A percentile compares a stretch with the other conserved stretches of the same genome.
Evolutionary conservation across 2,113 vertebrate species (phyloP).

Genomic region (Cryptotis parvus): DNA sequence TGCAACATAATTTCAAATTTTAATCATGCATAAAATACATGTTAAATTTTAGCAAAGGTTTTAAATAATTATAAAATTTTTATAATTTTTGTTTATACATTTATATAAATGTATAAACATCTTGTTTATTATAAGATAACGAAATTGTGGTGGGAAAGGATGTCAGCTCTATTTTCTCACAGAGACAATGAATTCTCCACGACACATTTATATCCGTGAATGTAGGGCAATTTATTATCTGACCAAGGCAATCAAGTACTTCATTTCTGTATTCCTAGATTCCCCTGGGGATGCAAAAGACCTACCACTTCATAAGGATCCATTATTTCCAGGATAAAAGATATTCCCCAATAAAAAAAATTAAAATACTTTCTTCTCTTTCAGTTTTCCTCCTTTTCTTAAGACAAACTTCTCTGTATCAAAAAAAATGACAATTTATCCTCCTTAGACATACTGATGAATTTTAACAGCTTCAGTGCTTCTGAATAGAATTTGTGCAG

Average conservation of each 20-base stretch:
- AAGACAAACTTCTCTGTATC: background rate
- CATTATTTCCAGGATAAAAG: conserved; percentile 28
- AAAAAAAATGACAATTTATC: conserved; percentile 18
- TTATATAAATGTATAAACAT: conserved; percentile 32
- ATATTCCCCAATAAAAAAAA: conserved; percentile 49
- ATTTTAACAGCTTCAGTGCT: conserved; percentile 11
- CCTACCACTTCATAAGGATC: background rate
- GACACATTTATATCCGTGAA: conserved; percentile 62
- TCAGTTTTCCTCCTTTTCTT: conserved; percentile 24
- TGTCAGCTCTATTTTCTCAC: background rate
- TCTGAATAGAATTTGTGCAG: conserved; percentile 45
- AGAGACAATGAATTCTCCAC: conserved; percentile 28
- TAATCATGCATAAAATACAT: background rate
- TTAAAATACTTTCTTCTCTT: background rate
- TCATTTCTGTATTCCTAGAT: conserved; percentile 57
- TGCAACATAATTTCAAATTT: background rate
- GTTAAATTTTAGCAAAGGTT: background rate
- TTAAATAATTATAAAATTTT: conserved; percentile 12
- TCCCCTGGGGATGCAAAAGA: conserved; percentile 45
- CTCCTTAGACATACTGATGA: conserved; percentile 36
- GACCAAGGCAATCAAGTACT: background rate
- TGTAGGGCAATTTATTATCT: conserved; percentile 61
- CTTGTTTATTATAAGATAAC: conserved; percentile 31
- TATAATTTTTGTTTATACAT: conserved; percentile 53
- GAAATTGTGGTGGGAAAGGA: background rate